phyloP scores from a whole-genome alignment of 2,888 invertebrate species.

The Nymphalis polychloros region DNA sequence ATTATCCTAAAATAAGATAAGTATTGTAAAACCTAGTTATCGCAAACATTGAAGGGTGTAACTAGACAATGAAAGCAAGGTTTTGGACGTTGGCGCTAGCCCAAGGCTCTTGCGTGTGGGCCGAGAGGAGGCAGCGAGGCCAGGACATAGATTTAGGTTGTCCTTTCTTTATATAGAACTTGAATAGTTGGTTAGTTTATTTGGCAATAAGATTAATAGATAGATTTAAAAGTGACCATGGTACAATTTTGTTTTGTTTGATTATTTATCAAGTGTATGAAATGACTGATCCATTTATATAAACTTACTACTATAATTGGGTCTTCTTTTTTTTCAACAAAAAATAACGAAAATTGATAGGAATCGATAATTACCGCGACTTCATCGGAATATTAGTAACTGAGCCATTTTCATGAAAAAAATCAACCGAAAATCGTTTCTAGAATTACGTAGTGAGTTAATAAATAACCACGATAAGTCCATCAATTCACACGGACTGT shows the following conservation, averaged over 20 bases:
- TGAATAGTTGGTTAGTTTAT: conserved; percentile 19
- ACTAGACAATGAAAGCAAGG: conserved; percentile 38
- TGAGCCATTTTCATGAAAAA: too few species aligned
- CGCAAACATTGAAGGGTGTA: conserved; percentile 6
- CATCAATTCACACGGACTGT: conserved; percentile 18
- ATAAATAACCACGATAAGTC: conserved; percentile 15
- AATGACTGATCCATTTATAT: too few species aligned
- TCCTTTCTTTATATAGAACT: conserved; percentile 36
- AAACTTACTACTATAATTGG: too few species aligned
- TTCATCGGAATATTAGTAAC: too few species aligned
- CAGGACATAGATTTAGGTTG: conserved; percentile 34
- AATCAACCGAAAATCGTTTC: too few species aligned
- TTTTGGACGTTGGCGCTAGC: conserved; percentile 67
- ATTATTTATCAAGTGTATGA: background rate
- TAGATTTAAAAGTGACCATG: conserved; percentile 13
- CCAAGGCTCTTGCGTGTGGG: conserved; percentile 74
- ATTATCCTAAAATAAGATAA: background rate
- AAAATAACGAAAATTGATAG: too few species aligned
- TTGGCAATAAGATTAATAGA: conserved; percentile 28
- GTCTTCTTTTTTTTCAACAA: too few species aligned
- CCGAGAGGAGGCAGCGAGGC: conserved; percentile 56
- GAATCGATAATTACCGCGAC: too few species aligned
- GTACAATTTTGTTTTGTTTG: conserved; percentile 6
- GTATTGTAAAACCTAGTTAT: background rate
- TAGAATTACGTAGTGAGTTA: too few species aligned